Conservation (phyloP, 30 jellyfish, hydroid and myxozoan genomes). For the Rhopilema esculentum region DNA sequence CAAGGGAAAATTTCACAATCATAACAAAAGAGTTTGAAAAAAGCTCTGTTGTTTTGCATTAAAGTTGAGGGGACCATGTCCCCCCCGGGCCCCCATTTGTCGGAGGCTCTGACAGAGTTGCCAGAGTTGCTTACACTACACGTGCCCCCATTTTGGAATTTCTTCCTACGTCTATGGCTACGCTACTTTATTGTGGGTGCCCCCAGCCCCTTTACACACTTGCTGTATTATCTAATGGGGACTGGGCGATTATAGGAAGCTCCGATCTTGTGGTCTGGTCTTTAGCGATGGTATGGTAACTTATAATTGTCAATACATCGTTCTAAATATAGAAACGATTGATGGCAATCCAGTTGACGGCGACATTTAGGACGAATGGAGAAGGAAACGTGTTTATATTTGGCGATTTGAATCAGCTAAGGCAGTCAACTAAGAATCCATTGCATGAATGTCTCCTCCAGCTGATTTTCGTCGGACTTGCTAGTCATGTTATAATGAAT, state of each 20-base stretch:
- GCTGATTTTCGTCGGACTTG: not conserved
- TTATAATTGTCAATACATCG: slow-evolving; percentile 14
- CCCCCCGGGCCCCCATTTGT: too few relatives aligned
- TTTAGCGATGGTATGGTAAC: slow-evolving; percentile 32
- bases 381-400: not conserved
- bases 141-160: too few relatives aligned
- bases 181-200: too few relatives aligned
- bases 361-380: slow-evolving; percentile 21
- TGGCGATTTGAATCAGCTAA: not conserved
- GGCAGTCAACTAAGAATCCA: not conserved
- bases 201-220: not conserved
- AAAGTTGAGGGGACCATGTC: too few relatives aligned
- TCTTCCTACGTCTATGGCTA: too few relatives aligned
- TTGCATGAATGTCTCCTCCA: not conserved
- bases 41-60: too few relatives aligned
- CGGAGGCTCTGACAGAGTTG: too few relatives aligned
- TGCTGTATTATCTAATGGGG: not conserved
- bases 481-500: not conserved
- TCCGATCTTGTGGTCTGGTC: slow-evolving; percentile 20
- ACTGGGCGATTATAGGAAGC: not conserved
- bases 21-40: too few relatives aligned
- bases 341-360: slow-evolving; percentile 17
- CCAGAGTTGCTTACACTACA: too few relatives aligned
- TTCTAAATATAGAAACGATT: slow-evolving; percentile 46
- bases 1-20: too few relatives aligned